These are phyloP conservation scores for Ferrisia virgata DNA, from an alignment of 2,888 invertebrate species.

Conservation along the genomic window DNA sequence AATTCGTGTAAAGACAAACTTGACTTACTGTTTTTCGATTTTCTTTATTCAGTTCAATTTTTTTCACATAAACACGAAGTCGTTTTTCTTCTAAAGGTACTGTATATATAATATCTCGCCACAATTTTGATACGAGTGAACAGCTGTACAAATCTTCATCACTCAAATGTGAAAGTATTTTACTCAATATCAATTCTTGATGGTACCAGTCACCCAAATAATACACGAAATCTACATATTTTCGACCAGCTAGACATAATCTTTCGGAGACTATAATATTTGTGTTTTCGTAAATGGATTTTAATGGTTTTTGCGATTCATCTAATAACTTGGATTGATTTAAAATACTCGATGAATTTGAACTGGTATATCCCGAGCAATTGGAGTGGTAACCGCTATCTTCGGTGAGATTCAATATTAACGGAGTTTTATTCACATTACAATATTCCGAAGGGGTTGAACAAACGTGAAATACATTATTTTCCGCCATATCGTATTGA, in stretches of 20 bases:
- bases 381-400: slow-evolving; percentile 43
- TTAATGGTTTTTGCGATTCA: background rate
- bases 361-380: background rate
- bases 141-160: slow-evolving; percentile 53
- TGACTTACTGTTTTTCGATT: slow-evolving; percentile 35
- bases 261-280: background rate
- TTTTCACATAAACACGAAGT: slow-evolving; percentile 36
- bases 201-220: slow-evolving; percentile 53
- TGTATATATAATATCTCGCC: slow-evolving; percentile 52
- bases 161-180: slow-evolving; percentile 53
- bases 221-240: slow-evolving; percentile 52
- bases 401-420: background rate
- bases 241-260: slow-evolving; percentile 49
- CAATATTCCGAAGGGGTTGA: background rate
- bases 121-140: slow-evolving; percentile 54
- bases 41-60: slow-evolving; percentile 45
- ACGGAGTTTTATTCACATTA: background rate
- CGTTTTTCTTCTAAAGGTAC: slow-evolving; percentile 37
- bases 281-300: background rate
- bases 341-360: background rate
- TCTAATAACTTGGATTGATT: background rate
- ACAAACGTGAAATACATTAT: background rate
- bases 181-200: slow-evolving; percentile 52
- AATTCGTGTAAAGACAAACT: background rate
- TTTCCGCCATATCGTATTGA: background rate